These are phyloP conservation scores for Pitta sordida DNA, from an alignment of 2,113 vertebrate genomes.

Conservation along the genomic window DNA sequence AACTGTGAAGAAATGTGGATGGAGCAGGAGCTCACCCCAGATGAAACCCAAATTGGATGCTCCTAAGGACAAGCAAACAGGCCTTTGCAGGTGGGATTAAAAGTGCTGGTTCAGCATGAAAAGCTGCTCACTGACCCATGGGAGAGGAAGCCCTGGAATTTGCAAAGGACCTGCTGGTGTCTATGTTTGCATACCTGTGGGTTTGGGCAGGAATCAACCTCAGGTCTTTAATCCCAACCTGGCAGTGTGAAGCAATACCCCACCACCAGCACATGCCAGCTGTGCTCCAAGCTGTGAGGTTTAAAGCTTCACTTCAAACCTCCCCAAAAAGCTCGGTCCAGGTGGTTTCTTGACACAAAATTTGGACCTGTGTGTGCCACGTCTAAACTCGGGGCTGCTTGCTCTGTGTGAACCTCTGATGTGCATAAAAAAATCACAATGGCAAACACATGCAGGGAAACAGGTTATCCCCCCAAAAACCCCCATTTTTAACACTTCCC, in stretches of 20 bases:
- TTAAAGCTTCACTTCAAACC: not conserved
- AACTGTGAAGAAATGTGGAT: not conserved
- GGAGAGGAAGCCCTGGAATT: not conserved
- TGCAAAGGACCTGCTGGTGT: not conserved
- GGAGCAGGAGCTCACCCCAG: not conserved
- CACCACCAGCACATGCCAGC: not conserved
- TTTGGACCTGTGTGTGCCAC: fast-evolving
- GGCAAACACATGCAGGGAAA: not conserved
- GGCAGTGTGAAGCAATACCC: not conserved
- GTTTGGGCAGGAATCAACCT: not conserved
- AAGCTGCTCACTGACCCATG: not conserved
- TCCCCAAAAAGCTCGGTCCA: not conserved
- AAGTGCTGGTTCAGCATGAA: not conserved
- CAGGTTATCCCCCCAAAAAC: not conserved
- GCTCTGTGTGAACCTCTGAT: not conserved
- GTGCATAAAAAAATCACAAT: not conserved
- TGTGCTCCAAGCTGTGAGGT: not conserved
- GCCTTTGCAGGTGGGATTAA: not conserved
- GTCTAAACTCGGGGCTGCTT: not conserved
- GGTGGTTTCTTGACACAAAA: not conserved
- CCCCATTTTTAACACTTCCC: not conserved
- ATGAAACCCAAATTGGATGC: not conserved
- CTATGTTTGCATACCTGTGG: not conserved
- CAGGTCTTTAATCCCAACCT: not conserved
- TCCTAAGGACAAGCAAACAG: not conserved